A percentile compares a stretch with the other conserved stretches of the same genome.
These are phyloP conservation scores for Aricia agestis DNA, from an alignment of 1,140 invertebrate genomes.

Conservation along the genomic window DNA sequence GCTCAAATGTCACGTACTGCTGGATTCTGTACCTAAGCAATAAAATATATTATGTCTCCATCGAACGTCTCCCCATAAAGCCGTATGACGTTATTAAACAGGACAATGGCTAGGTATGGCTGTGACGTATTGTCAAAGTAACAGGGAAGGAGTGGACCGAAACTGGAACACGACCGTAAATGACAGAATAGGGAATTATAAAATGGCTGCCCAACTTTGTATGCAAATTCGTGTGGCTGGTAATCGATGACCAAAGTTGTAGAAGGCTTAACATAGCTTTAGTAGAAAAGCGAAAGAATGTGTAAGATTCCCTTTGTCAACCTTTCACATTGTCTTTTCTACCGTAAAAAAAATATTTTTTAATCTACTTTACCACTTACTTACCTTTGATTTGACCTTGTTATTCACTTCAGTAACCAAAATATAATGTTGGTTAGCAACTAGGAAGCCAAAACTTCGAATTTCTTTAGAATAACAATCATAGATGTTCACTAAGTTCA, in stretches of 20 bases:
- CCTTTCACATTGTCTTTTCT: no score
- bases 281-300: no score
- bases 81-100: constrained; percentile 3
- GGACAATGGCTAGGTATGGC: not conserved
- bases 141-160: constrained; percentile 11
- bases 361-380: no score
- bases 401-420: no score
- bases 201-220: not conserved
- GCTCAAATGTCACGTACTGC: not conserved
- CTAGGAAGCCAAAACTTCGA: no score
- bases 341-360: no score
- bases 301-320: no score
- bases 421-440: no score
- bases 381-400: no score
- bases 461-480: no score
- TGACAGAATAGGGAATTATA: constrained; percentile 2
- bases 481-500: no score
- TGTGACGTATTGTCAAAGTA: constrained; percentile 1
- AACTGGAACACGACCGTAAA: constrained; percentile 5
- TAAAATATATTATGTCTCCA: not conserved
- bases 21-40: not conserved
- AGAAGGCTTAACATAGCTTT: no score
- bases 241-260: not conserved
- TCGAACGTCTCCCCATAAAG: not conserved
- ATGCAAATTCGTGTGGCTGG: not conserved